These are phyloP conservation scores for Halichoerus grypus DNA, from an alignment of 2,113 vertebrate species.

Conservation along the genomic window DNA sequence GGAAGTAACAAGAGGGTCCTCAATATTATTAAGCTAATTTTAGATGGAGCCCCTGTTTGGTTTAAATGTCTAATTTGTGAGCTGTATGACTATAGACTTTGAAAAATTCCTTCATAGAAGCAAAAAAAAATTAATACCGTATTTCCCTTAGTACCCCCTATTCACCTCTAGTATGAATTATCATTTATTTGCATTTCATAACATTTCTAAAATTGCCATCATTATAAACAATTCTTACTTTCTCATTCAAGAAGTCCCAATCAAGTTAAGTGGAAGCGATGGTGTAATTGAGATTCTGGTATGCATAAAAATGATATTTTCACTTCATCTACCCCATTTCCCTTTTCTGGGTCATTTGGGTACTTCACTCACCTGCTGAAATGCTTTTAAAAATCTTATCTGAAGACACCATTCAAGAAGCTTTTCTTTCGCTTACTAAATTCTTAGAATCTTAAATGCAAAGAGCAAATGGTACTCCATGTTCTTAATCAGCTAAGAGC, in stretches of 20 bases:
- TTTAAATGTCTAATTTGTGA: not conserved
- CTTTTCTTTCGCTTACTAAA: not conserved
- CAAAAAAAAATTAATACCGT: not conserved
- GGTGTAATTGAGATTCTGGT: not conserved
- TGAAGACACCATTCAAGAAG: constrained; percentile 1
- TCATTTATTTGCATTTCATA: constrained; percentile 33
- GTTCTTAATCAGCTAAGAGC: not conserved
- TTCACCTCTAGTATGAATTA: constrained; percentile 39
- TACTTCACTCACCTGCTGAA: constrained; percentile 5
- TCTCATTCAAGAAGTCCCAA: constrained; percentile 3
- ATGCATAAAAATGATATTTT: not conserved
- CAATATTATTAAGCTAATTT: not conserved
- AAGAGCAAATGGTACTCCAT: not conserved
- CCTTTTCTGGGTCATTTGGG: not conserved
- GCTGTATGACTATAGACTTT: not conserved
- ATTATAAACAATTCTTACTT: constrained; percentile 37
- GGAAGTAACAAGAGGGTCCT: not conserved
- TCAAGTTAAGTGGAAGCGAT: not conserved
- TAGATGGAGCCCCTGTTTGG: not conserved
- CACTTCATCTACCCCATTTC: not conserved
- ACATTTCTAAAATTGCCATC: constrained; percentile 34
- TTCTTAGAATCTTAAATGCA: not conserved
- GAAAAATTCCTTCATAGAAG: not conserved
- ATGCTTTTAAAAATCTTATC: not conserved
- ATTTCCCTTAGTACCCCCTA: not conserved